Percentiles rank a stretch among this genome's conserved stretches.
phyloP scores from a whole-genome alignment of 2,888 invertebrate species.

The Cephonodes hylas region DNA sequence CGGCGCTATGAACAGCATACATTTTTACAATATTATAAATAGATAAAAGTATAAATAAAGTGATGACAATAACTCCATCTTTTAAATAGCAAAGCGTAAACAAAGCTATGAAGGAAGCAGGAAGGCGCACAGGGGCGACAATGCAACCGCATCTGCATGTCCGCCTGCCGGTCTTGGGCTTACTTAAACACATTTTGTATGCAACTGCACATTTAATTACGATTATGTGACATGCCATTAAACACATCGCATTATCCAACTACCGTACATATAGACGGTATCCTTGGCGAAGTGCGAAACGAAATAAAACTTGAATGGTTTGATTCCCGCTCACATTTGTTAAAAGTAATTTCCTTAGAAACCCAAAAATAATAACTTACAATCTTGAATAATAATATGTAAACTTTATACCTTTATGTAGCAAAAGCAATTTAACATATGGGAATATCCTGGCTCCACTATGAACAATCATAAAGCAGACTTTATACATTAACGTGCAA shows the following conservation, averaged over 20 bases:
- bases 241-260: neutral
- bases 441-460: no score
- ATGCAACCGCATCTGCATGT: neutral
- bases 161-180: neutral
- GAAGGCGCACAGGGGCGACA: neutral
- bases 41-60: neutral
- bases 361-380: no score
- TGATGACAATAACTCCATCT: neutral
- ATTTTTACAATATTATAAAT: neutral
- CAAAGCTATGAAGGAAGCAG: slow-evolving; percentile 9
- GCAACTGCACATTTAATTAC: slow-evolving; percentile 4
- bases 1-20: no score
- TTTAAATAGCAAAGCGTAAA: neutral
- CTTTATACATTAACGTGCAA: no score
- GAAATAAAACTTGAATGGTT: neutral
- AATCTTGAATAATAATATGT: no score
- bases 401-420: no score
- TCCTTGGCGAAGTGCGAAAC: neutral
- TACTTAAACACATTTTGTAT: neutral
- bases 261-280: neutral
- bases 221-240: neutral
- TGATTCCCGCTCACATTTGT: no score
- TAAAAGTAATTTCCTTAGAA: no score
- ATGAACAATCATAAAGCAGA: no score
- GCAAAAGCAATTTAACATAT: no score